Conservation (phyloP, 2,113 vertebrate genomes). For the Orthonyx spaldingii region DNA sequence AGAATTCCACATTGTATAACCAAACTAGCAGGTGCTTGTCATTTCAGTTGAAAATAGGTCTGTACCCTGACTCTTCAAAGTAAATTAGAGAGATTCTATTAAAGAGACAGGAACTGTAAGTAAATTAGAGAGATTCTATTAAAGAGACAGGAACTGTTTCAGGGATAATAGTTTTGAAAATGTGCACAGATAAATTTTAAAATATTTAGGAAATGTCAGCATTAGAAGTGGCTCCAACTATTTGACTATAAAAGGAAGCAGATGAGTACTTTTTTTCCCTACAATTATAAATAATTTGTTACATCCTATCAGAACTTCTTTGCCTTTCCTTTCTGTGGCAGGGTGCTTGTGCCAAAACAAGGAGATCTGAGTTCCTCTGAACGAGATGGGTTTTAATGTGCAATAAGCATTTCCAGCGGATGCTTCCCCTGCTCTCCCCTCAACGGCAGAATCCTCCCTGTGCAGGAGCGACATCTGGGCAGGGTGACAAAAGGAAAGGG, state of each 20-base stretch:
- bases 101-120: constrained; percentile 44
- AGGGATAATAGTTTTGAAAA: constrained; percentile 53
- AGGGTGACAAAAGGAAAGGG: neutral
- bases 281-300: constrained; percentile 54
- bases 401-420: neutral
- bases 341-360: constrained; percentile 47
- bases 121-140: constrained; percentile 55
- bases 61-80: constrained; percentile 45
- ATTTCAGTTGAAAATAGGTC: constrained; percentile 1
- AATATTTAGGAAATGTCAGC: constrained; percentile 53
- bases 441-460: neutral
- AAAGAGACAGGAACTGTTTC: constrained; percentile 37
- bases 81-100: constrained; percentile 56
- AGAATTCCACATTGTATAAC: neutral
- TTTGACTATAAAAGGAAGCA: constrained; percentile 51
- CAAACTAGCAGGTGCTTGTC: neutral
- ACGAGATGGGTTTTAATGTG: neutral
- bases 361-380: constrained; percentile 16
- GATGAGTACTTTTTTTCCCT: neutral
- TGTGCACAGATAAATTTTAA: constrained; percentile 55
- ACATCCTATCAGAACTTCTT: constrained; percentile 44
- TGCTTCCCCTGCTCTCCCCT: neutral
- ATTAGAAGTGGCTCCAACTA: neutral
- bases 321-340: constrained; percentile 13
- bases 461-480: neutral